These are phyloP conservation scores for Drosophila bocki DNA, from an alignment of 1,140 invertebrate species.

Conservation along the genomic window DNA sequence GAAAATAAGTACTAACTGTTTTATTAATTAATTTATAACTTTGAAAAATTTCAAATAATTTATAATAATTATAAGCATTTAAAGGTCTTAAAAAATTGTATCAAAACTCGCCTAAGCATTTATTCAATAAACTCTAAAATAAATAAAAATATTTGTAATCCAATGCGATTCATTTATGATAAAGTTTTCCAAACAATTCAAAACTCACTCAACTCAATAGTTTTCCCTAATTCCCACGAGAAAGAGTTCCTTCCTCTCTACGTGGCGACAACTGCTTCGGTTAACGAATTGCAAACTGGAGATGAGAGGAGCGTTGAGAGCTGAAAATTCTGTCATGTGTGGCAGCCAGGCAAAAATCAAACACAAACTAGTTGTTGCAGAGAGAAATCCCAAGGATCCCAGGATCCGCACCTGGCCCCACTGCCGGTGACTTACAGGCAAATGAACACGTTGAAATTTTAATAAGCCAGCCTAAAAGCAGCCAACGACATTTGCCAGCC, in stretches of 20 bases:
- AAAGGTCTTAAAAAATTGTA: no score
- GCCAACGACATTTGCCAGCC: conserved; percentile 76
- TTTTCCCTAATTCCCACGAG: conserved; percentile 2
- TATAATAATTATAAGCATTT: not conserved
- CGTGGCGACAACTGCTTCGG: conserved; percentile 44
- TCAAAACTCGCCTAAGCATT: no score
- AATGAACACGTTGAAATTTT: conserved; percentile 81
- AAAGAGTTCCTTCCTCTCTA: not conserved
- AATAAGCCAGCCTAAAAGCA: conserved; percentile 82
- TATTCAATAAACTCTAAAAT: not conserved
- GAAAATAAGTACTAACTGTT: not conserved
- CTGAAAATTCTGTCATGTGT: conserved; percentile 63
- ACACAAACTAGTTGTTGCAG: conserved; percentile 78
- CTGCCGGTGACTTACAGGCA: conserved; percentile 61
- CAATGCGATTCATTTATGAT: conserved; percentile 1
- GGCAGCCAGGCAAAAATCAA: conserved; percentile 64
- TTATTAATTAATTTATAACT: not conserved
- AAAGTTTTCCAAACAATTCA: conserved; percentile 8
- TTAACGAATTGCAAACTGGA: conserved; percentile 33
- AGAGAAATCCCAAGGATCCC: conserved; percentile 50
- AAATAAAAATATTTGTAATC: not conserved
- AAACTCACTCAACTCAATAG: conserved; percentile 7
- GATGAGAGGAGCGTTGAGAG: not conserved
- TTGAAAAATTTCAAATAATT: not conserved
- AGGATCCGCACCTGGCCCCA: conserved; percentile 18